These are phyloP conservation scores for Pyrgus malvae DNA, from an alignment of 2,888 invertebrate genomes.

Conservation along the genomic window DNA sequence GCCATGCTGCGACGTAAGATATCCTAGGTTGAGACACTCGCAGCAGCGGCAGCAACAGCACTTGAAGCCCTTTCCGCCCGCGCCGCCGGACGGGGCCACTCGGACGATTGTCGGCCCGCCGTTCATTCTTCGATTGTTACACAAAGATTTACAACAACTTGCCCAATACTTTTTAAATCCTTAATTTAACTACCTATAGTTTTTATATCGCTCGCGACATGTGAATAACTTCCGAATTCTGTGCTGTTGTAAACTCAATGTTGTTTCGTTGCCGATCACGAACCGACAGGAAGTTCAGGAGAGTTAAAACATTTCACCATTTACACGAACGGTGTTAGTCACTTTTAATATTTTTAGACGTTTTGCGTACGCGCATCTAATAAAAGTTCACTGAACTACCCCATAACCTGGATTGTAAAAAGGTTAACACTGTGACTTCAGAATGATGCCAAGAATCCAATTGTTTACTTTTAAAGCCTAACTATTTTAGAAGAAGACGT, in stretches of 20 bases:
- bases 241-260: too few species aligned
- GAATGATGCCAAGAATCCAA: not conserved
- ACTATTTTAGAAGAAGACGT: conserved; percentile 36
- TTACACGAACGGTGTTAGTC: conserved; percentile 66
- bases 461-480: not conserved
- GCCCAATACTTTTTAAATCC: too few species aligned
- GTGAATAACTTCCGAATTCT: not conserved
- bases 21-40: conserved; percentile 89
- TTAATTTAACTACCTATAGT: too few species aligned
- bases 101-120: conserved; percentile 76
- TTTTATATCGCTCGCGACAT: not conserved
- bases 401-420: conserved; percentile 26
- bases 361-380: conserved; percentile 47
- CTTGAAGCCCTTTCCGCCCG: conserved; percentile 80
- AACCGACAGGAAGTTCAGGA: conserved; percentile 59
- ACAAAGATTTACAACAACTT: not conserved
- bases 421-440: conserved; percentile 7
- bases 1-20: conserved; percentile 87
- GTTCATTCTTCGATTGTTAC: conserved; percentile 47
- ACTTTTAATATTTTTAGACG: conserved; percentile 73
- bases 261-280: not conserved
- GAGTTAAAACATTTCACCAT: conserved; percentile 59
- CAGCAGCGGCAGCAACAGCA: conserved; percentile 90
- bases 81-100: conserved; percentile 57
- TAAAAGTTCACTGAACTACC: conserved; percentile 40